Conservation (phyloP, 2,797 vertebrate species). For the Aphelocoma californica region DNA sequence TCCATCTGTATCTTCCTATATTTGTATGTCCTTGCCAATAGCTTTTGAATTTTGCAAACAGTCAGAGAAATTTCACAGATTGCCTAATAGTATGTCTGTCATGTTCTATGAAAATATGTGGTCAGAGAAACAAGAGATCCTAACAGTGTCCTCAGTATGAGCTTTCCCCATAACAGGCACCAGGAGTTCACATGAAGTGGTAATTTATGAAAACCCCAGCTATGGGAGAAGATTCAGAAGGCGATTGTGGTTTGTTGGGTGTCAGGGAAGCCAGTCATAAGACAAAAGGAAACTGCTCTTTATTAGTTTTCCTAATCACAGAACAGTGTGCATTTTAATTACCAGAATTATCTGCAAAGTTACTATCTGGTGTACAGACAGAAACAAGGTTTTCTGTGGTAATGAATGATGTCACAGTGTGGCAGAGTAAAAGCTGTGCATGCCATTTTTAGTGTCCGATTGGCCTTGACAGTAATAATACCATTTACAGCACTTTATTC, state of each 20-base stretch:
- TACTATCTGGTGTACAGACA: background rate
- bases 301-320: background rate
- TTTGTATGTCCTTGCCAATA: background rate
- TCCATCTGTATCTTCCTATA: background rate
- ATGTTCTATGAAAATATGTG: background rate
- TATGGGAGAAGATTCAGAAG: background rate
- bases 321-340: background rate
- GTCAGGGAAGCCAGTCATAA: background rate
- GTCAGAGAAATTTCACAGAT: background rate
- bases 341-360: background rate
- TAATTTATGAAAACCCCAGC: background rate
- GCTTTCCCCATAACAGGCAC: background rate
- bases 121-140: background rate
- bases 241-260: background rate
- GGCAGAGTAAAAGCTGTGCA: background rate
- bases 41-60: background rate
- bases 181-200: background rate
- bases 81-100: background rate
- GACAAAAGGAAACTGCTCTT: background rate
- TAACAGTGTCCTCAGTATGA: background rate
- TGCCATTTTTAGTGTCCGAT: slow-evolving; percentile 11
- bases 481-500: slow-evolving; percentile 18
- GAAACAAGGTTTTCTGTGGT: background rate
- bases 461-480: slow-evolving; percentile 10
- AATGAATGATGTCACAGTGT: background rate